phyloP scores from a whole-genome alignment of 2,113 vertebrate genomes.

The Sorex fumeus region DNA sequence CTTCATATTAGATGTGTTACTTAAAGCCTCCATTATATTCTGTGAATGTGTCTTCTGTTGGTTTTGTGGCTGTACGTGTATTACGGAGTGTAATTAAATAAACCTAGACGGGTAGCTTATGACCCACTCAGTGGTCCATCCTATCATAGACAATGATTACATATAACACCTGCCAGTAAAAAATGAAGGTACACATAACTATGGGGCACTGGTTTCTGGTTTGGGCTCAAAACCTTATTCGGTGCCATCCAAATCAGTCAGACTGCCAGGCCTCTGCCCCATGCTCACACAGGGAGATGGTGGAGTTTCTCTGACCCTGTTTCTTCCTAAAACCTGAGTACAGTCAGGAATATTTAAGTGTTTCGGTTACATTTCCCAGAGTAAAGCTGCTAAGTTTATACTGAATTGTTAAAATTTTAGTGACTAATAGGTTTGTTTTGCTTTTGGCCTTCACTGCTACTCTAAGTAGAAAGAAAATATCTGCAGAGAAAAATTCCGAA shows the following conservation, averaged over 20 bases:
- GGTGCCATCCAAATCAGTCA: neutral
- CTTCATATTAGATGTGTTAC: neutral
- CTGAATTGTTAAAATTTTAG: neutral
- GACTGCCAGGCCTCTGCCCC: neutral
- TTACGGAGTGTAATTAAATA: neutral
- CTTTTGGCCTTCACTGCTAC: neutral
- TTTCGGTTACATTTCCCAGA: neutral
- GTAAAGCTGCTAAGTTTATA: neutral
- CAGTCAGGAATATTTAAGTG: neutral
- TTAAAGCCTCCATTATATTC: neutral
- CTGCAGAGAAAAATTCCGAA: neutral
- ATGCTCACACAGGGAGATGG: neutral
- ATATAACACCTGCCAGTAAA: neutral
- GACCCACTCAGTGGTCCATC: neutral
- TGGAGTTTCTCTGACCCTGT: constrained; percentile 1
- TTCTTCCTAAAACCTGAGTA: constrained; percentile 14
- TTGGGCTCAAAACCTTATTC: constrained; percentile 26
- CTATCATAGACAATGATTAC: neutral
- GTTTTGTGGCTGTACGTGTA: neutral
- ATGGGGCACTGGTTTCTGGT: neutral
- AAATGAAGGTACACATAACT: neutral
- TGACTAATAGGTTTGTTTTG: constrained; percentile 9
- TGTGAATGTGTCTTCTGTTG: neutral
- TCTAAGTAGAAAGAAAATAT: constrained; percentile 7
- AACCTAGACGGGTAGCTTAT: neutral